These are phyloP conservation scores for Tribolium madens DNA, from an alignment of 1,140 invertebrate genomes.

Conservation along the genomic window DNA sequence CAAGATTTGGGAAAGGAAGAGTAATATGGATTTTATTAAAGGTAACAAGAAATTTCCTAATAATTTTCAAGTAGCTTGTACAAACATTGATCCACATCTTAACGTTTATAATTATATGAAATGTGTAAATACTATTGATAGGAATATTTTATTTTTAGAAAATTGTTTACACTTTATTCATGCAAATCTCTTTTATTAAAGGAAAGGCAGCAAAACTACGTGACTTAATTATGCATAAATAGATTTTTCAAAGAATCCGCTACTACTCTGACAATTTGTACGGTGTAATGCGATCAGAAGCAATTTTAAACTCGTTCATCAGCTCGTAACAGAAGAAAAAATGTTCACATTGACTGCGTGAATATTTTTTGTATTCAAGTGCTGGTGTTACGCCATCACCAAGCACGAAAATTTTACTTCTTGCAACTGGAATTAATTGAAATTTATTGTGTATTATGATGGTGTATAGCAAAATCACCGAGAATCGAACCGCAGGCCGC, in stretches of 20 bases:
- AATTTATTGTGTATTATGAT: not conserved
- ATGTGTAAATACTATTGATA: not conserved
- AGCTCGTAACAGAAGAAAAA: not conserved
- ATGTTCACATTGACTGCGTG: not conserved
- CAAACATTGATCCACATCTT: not conserved
- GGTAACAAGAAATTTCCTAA: not conserved
- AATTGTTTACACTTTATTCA: slow-evolving; percentile 11
- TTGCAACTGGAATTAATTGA: not conserved
- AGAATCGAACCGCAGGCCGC: not conserved
- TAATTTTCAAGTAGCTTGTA: not conserved
- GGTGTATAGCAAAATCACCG: not conserved
- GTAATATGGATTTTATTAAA: slow-evolving; percentile 26
- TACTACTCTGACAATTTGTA: not conserved
- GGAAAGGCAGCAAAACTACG: slow-evolving; percentile 10
- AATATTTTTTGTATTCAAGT: not conserved
- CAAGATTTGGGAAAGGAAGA: slow-evolving; percentile 16
- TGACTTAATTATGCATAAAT: slow-evolving; percentile 33
- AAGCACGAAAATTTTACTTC: not conserved
- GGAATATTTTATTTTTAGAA: slow-evolving; percentile 24
- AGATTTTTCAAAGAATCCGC: slow-evolving; percentile 7
- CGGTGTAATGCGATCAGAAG: not conserved
- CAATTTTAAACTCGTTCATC: not conserved
- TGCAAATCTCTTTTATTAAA: slow-evolving; percentile 33
- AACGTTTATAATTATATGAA: not conserved
- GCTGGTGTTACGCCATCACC: no score